Base-by-base conservation (phyloP, 2,113 vertebrate genomes). In the Myodes glareolus region DNA sequence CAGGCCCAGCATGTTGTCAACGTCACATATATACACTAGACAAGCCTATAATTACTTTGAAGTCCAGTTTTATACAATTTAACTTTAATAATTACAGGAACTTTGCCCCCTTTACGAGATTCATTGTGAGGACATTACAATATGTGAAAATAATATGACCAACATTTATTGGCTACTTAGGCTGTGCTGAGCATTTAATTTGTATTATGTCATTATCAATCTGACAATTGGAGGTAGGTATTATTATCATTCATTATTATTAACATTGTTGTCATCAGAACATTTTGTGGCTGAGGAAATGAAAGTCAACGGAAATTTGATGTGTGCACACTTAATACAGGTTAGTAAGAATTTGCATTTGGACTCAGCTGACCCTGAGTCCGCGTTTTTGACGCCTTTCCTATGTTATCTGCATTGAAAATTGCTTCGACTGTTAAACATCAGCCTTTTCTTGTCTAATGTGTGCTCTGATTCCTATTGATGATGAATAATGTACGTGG, bases 101-200 rank as follows among this genome's bases (percentile, higher is more conserved):
- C 36, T 94, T 85, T 29, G 11, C 9, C 25, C 23, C 33, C 29
- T 29, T 84, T 11, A 73, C 2, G 84, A 65, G 27, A 25, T 85
- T 65, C 58, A 45, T 91, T 94, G 47, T 92, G 47, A 96, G 52
- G 36, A 88, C 91, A 84, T 84, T 82, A 80, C 11, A 85, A 92
- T 16, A 27, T 67, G 11, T 82, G 58, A 93, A 68, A 88, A 45
- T 63, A 95, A 45, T 14, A 42, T 45, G 11, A 55, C 58, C 72
- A 39, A 80, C 2, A 52, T 67, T 78, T 73, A 94, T 21, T 70
- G 23, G 75, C 65, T 33, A 61, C 2, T 80, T 87, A 80, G 0
- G n/a, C 39, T 36, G 29, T 81, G 72, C 45, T 47, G 31, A 96
- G 33, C 36, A 88, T 42, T 97, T 91, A 36, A 67, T 23, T 72